A percentile compares a stretch with the other conserved stretches of the same genome.
Evolutionary conservation across 2,113 vertebrate genomes (phyloP).

Genomic region (Sinocyclocheilus grahami): DNA sequence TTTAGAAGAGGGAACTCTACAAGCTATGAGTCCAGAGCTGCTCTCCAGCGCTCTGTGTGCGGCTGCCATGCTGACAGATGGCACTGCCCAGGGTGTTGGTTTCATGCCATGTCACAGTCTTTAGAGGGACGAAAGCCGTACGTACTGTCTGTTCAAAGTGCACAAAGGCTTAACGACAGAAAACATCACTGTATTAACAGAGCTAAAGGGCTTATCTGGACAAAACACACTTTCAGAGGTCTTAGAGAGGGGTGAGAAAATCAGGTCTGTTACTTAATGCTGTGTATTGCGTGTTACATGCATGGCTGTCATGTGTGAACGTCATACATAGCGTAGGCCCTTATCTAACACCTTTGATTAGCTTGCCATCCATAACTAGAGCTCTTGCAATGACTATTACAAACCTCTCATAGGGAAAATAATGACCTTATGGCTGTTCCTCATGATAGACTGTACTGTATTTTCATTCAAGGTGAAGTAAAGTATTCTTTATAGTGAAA

Average conservation of each 20-base stretch:
- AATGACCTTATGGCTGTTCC: background rate
- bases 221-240: constrained; percentile 22
- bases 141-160: constrained; percentile 38
- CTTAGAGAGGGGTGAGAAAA: background rate
- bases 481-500: too few species aligned
- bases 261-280: background rate
- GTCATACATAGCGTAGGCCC: background rate
- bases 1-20: constrained; percentile 12
- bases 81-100: constrained; percentile 51
- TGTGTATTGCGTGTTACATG: background rate
- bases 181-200: constrained; percentile 18
- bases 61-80: constrained; percentile 55
- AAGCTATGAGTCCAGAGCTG: constrained; percentile 26
- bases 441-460: background rate
- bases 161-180: constrained; percentile 33
- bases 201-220: constrained; percentile 33
- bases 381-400: background rate
- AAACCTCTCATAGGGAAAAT: background rate
- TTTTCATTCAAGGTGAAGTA: too few species aligned
- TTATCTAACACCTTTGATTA: background rate
- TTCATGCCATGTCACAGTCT: constrained; percentile 43
- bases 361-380: background rate
- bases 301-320: background rate
- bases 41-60: constrained; percentile 34
- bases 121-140: constrained; percentile 28